Base-by-base conservation (phyloP, 2,888 invertebrate genomes). In the Autographa pulchrina region DNA sequence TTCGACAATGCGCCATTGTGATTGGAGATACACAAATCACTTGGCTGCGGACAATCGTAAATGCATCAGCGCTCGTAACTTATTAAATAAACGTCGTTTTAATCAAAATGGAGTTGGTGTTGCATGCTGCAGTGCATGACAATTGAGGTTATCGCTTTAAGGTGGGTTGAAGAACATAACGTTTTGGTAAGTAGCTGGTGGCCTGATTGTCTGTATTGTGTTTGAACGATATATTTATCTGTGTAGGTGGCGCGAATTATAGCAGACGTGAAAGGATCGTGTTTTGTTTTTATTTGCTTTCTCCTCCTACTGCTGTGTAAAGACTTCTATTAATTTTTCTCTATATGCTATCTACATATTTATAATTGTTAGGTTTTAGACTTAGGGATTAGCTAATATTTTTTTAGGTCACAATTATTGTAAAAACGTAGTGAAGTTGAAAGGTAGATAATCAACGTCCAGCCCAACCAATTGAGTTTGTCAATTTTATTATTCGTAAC, bases 21-120 rank as follows among this genome's bases (percentile, higher is more conserved):
- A 85, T 81, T 74, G 78, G 69, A 72, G 78, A 70, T 68, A 84
- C 20, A 59, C 89, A 90, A 89, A 88, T 90, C 84, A 88, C 41
- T 66, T 65, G 81, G 89, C 88, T 86, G 84, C 82, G 86, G 85
- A 52, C 88, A 84, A 75, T 89, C 85, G 82, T 88, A 87, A 90
- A 90, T 84, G 80, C 81, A 84, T 84, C 80, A 71, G 60, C 64
- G 63, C 70, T 87, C 87, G 83, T 88, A 86, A 89, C 77, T 86
- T 80, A 74, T 66, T 78, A 82, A 83, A 82, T 84, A 78, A 85
- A 75, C 75, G 82, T 82, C 77, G 75, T 72, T 84, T 79, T 81
- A 81, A 86, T 83, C 80, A 80, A 77, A 82, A 81, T 74, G 78
- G 72, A 69, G 74, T 65, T 75, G 68, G 78, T 68, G 77, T 81